Base-by-base conservation (phyloP, 2,797 vertebrate species). In the Gymnopithys bicolor region DNA sequence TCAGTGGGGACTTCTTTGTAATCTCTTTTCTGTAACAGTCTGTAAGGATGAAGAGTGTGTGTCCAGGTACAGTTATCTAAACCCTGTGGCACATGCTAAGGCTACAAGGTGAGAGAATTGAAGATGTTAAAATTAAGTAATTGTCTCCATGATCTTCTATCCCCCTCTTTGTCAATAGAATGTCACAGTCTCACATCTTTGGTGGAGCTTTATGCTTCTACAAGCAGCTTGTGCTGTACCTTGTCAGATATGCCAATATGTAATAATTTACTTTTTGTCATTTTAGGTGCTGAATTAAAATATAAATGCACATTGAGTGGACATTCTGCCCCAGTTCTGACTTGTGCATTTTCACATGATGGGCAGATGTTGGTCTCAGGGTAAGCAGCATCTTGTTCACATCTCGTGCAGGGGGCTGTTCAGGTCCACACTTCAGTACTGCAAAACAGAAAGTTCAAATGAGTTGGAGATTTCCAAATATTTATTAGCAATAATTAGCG, bases 281-380 rank as follows among this genome's bases (percentile, higher is more conserved):
- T 92, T 97, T 88, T 96, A 99, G 99, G 95, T 87, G 97, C 97
- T 95, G 88, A 94, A 92, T 95, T 99, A 96, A 98, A 97, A 96
- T 96, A 97, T 77, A 98, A 98, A 73, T 97, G 97, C 89, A 97
- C 97, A 3, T 93, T 99, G 92, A 97, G 83, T 64, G 97, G 97
- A 68, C 99, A 99, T 92, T 97, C 97, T 30, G 98, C 98, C 80
- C 99, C 99, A 7, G 98, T 99, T 89, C 97, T 99, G 94, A 97
- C 98, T 51, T 99, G 99, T 96, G 97, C 98, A 6, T 98, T 99
- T 97, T 99, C 99, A 7, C 97, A 94, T 53, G 98, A 99, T 46
- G 98, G 98, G 41, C 97, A 98, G 87, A 97, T 98, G 95, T 70
- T 99, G 9, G 98, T 98, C 70, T 99, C 98, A 0, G 99, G 99